Conservation (phyloP, 1,140 invertebrate genomes). For the Probaryconus sp. region DNA sequence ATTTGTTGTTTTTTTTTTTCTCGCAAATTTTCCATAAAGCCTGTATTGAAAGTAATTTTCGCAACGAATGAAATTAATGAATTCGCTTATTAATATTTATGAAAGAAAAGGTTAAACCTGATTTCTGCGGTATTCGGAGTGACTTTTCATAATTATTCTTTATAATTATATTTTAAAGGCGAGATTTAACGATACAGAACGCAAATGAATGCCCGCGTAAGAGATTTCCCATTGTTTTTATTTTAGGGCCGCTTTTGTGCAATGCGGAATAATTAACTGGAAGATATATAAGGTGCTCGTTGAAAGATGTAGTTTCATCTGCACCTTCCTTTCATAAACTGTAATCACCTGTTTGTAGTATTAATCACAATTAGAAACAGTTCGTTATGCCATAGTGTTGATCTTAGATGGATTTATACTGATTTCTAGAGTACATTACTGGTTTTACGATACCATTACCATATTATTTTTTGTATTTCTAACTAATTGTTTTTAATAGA, state of each 20-base stretch:
- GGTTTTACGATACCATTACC: too few species aligned
- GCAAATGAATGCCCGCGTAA: conserved; percentile 6
- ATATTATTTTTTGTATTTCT: too few species aligned
- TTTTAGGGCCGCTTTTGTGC: conserved; percentile 15
- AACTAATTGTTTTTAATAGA: too few species aligned
- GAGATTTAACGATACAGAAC: conserved; percentile 10
- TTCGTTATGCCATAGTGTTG: too few species aligned
- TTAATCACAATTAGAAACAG: conserved; percentile 25
- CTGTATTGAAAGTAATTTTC: conserved; percentile 40
- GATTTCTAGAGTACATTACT: too few species aligned
- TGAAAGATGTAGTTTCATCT: background rate
- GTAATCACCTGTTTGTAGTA: conserved; percentile 2
- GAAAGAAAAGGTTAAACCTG: conserved; percentile 37
- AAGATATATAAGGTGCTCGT: background rate
- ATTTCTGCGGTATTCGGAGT: conserved; percentile 37
- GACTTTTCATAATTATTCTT: conserved; percentile 48
- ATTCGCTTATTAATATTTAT: conserved; percentile 59
- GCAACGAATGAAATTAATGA: conserved; percentile 41
- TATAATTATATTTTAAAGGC: conserved; percentile 34
- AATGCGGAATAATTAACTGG: conserved; percentile 7
- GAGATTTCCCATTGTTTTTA: conserved; percentile 12
- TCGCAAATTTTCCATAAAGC: conserved; percentile 30
- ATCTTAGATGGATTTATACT: too few species aligned
- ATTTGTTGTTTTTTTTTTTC: too few species aligned
- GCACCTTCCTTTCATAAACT: background rate